Percentiles rank a stretch among this genome's conserved stretches.
Evolutionary conservation across 1,140 invertebrate species (phyloP).

Genomic region (Psilanteris sp.): DNA sequence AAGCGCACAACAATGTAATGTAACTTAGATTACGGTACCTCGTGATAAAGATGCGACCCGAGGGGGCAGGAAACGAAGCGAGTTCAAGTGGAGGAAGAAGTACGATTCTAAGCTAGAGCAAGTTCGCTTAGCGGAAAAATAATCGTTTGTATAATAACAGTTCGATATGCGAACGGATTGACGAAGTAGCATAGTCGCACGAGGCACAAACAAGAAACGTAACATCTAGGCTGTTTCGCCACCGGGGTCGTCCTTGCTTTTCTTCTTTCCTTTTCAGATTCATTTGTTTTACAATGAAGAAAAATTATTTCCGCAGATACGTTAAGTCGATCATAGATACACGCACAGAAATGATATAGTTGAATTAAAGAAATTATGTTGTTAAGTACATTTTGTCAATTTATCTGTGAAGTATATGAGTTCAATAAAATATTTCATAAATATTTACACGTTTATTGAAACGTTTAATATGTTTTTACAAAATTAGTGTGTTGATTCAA

Average conservation of each 20-base stretch:
- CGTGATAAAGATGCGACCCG: constrained; percentile 42
- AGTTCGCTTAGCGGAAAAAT: constrained; percentile 52
- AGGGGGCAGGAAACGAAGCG: constrained; percentile 36
- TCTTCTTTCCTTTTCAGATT: constrained; percentile 10
- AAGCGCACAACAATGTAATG: constrained; percentile 33
- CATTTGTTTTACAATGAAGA: constrained; percentile 1
- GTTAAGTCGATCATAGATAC: too few relatives aligned
- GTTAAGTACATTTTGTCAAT: too few relatives aligned
- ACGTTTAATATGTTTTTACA: too few relatives aligned
- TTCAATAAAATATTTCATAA: too few relatives aligned
- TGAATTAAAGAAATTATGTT: too few relatives aligned
- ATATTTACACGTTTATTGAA: too few relatives aligned
- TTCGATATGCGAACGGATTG: constrained; percentile 29
- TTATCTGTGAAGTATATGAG: too few relatives aligned
- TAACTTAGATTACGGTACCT: constrained; percentile 46
- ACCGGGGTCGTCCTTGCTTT: constrained; percentile 11
- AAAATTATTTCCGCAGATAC: too few relatives aligned
- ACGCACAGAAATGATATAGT: too few relatives aligned
- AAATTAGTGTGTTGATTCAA: too few relatives aligned
- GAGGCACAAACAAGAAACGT: constrained; percentile 12
- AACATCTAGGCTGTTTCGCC: constrained; percentile 29
- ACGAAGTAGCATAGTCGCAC: constrained; percentile 9
- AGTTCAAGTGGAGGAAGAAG: constrained; percentile 24
- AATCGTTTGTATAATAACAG: constrained; percentile 47
- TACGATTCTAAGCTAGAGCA: constrained; percentile 35